A percentile compares a stretch with the other conserved stretches of the same genome.
Conservation (phyloP, 1,140 invertebrate genomes). For the Scaptomyza montana region DNA sequence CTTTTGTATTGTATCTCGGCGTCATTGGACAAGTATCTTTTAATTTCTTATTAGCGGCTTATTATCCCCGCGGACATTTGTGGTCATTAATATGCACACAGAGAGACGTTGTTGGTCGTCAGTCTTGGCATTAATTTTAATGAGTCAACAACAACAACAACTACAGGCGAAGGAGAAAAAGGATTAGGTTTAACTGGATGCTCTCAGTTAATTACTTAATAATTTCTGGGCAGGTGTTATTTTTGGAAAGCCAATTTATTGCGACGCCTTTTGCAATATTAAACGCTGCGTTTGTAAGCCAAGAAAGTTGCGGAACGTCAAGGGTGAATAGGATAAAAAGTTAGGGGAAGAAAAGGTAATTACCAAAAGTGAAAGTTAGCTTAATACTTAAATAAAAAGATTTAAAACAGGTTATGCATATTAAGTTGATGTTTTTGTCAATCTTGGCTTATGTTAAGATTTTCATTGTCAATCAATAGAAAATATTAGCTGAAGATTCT, state of each 20-base stretch:
- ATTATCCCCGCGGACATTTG: conserved; percentile 75
- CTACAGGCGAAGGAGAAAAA: conserved; percentile 37
- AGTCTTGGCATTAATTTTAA: conserved; percentile 71
- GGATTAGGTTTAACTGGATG: conserved; percentile 54
- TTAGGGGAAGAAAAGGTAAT: conserved; percentile 35
- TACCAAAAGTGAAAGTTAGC: conserved; percentile 14
- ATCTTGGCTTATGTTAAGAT: neutral
- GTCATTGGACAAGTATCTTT: conserved; percentile 70
- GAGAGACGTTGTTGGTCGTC: conserved; percentile 36
- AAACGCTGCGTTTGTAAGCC: neutral
- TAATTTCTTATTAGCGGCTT: conserved; percentile 82
- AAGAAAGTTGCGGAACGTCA: neutral
- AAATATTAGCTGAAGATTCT: too few relatives aligned
- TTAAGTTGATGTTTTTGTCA: neutral
- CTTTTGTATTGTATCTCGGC: neutral
- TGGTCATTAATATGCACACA: conserved; percentile 73
- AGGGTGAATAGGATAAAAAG: neutral
- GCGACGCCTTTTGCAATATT: conserved; percentile 36
- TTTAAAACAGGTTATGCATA: neutral
- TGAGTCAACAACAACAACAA: conserved; percentile 50
- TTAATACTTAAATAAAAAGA: neutral
- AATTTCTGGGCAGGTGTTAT: conserved; percentile 75
- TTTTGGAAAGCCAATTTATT: conserved; percentile 60
- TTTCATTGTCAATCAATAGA: too few relatives aligned
- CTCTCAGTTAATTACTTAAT: conserved; percentile 79